Percentiles rank a stretch among this genome's conserved stretches.
phyloP scores from a whole-genome alignment of 2,888 invertebrate species.

The Standfussiana lucernea region DNA sequence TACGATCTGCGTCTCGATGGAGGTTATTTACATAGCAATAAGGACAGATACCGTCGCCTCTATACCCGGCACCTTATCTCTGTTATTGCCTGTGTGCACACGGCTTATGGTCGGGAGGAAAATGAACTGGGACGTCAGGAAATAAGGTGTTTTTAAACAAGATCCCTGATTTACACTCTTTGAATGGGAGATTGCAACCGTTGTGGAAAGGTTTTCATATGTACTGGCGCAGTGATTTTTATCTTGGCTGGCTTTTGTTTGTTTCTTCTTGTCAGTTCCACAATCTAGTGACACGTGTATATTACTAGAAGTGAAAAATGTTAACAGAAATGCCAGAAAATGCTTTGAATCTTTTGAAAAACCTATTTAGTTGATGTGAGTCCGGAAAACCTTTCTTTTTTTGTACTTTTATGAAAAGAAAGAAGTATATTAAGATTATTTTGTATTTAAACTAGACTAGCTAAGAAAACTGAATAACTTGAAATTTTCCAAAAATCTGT shows the following conservation, averaged over 20 bases:
- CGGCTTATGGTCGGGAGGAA: conserved; percentile 86
- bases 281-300: background rate
- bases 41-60: conserved; percentile 84
- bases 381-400: background rate
- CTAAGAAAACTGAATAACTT: background rate
- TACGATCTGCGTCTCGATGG: conserved; percentile 86
- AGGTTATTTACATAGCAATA: conserved; percentile 90
- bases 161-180: conserved; percentile 78
- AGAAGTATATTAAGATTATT: background rate
- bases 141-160: conserved; percentile 85
- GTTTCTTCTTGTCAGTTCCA: background rate
- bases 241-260: conserved; percentile 16
- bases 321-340: background rate
- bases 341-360: background rate
- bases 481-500: background rate
- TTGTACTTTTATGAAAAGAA: background rate
- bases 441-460: background rate
- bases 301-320: background rate
- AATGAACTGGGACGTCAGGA: conserved; percentile 83
- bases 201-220: conserved; percentile 61
- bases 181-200: conserved; percentile 72
- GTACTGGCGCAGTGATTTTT: conserved; percentile 17
- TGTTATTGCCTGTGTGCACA: conserved; percentile 86
- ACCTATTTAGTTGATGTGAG: background rate
- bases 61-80: conserved; percentile 83